Percentiles rank a stretch among this genome's conserved stretches.
These are phyloP conservation scores for Achlya flavicornis DNA, from an alignment of 2,888 invertebrate species.

Conservation along the genomic window DNA sequence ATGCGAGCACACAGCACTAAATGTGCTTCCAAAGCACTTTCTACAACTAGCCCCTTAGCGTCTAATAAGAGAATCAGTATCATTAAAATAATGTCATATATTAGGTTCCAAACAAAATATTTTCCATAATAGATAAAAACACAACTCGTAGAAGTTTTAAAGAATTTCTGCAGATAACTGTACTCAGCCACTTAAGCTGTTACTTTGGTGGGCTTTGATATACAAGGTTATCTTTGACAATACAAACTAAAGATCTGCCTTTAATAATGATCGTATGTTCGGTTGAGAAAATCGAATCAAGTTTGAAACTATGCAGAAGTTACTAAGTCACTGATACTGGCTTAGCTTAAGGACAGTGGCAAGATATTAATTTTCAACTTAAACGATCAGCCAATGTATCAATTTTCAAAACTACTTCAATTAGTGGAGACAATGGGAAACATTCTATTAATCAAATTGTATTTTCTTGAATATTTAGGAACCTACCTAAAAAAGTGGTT, in stretches of 20 bases:
- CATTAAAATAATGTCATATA: too few relatives aligned
- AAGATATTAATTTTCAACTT: not conserved
- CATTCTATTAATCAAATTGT: too few relatives aligned
- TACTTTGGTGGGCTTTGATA: not conserved
- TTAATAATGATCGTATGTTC: not conserved
- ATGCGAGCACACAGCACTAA: too few relatives aligned
- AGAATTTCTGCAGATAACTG: not conserved
- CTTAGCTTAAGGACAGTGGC: not conserved
- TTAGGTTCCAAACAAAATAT: too few relatives aligned
- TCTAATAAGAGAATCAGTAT: too few relatives aligned
- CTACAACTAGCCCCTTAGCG: too few relatives aligned
- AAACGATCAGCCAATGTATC: not conserved
- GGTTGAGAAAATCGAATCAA: not conserved
- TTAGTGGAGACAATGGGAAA: too few relatives aligned
- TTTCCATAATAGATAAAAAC: too few relatives aligned
- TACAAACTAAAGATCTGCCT: not conserved
- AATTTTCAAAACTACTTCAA: not conserved
- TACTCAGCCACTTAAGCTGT: not conserved
- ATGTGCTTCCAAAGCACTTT: too few relatives aligned
- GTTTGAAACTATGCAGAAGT: not conserved
- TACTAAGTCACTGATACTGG: not conserved
- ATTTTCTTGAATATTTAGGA: too few relatives aligned
- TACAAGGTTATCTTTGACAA: conserved; percentile 2
- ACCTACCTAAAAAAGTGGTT: too few relatives aligned
- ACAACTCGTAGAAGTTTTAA: too few relatives aligned